phyloP scores from a whole-genome alignment of 2,888 invertebrate species.

The Diploptera punctata region DNA sequence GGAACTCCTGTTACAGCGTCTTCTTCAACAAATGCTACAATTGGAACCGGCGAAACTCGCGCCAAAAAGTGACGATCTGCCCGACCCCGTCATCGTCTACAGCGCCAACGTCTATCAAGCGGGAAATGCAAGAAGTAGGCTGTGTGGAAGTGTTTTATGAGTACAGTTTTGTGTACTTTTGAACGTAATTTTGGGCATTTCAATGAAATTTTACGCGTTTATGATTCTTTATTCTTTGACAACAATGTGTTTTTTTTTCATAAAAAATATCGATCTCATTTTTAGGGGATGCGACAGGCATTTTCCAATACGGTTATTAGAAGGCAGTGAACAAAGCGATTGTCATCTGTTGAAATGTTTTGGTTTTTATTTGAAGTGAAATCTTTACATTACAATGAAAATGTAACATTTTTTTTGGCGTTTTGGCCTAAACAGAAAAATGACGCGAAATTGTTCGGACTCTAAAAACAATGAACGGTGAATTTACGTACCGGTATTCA shows the following conservation, averaged over 20 bases:
- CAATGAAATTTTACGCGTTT: neutral
- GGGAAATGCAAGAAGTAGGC: conserved; percentile 34
- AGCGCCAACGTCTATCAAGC: conserved; percentile 35
- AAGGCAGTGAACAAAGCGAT: neutral
- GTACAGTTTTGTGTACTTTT: neutral
- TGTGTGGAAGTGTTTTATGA: conserved; percentile 1
- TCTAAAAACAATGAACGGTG: neutral
- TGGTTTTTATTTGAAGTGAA: conserved; percentile 1
- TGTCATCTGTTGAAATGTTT: neutral
- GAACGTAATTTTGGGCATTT: neutral
- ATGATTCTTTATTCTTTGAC: neutral
- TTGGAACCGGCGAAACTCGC: conserved; percentile 28
- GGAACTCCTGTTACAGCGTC: conserved; percentile 41
- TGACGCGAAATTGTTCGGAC: neutral
- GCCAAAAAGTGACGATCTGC: conserved; percentile 41
- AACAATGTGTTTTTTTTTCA: too few relatives aligned
- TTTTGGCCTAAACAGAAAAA: neutral
- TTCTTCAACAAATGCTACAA: conserved; percentile 31
- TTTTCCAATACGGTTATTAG: neutral
- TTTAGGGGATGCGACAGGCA: too few relatives aligned
- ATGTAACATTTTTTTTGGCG: neutral
- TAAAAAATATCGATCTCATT: too few relatives aligned
- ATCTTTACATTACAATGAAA: neutral
- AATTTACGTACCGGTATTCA: too few relatives aligned
- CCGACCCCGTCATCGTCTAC: conserved; percentile 35